Evolutionary conservation across 2,888 invertebrate species (phyloP).

Genomic region (Calephelis perditalis): DNA sequence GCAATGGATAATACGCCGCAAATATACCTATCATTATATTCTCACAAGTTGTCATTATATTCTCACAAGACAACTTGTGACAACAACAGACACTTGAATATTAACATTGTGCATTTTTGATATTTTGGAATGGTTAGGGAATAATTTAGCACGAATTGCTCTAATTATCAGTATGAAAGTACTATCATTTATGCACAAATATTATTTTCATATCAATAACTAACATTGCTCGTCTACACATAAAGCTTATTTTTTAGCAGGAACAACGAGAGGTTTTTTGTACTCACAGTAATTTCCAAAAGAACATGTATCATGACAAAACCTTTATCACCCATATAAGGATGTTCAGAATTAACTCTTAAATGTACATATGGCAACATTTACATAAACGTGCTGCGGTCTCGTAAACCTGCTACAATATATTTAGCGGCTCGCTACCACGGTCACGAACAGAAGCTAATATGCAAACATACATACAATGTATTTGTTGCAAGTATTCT

Average conservation of each 20-base stretch:
- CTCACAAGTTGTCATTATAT: neutral
- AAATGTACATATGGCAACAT: slow-evolving; percentile 6
- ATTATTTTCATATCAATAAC: too few relatives aligned
- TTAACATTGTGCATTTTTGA: too few relatives aligned
- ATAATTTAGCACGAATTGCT: too few relatives aligned
- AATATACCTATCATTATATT: neutral
- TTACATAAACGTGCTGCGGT: slow-evolving; percentile 8
- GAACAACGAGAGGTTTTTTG: neutral
- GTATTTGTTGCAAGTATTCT: too few relatives aligned
- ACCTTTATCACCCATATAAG: slow-evolving; percentile 7
- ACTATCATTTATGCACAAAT: too few relatives aligned
- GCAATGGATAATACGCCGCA: too few relatives aligned
- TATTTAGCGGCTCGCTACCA: slow-evolving; percentile 5
- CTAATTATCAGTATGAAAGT: too few relatives aligned
- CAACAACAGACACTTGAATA: too few relatives aligned
- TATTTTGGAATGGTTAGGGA: too few relatives aligned
- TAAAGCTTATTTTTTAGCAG: too few relatives aligned
- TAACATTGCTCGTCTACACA: too few relatives aligned
- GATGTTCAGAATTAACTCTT: slow-evolving; percentile 6
- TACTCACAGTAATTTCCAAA: neutral
- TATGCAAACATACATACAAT: slow-evolving; percentile 8
- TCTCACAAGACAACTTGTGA: too few relatives aligned
- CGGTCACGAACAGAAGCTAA: slow-evolving; percentile 3
- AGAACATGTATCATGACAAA: neutral
- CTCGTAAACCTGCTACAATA: slow-evolving; percentile 10